phyloP scores from a whole-genome alignment of 2,113 vertebrate species.

The Microtus oregoni region DNA sequence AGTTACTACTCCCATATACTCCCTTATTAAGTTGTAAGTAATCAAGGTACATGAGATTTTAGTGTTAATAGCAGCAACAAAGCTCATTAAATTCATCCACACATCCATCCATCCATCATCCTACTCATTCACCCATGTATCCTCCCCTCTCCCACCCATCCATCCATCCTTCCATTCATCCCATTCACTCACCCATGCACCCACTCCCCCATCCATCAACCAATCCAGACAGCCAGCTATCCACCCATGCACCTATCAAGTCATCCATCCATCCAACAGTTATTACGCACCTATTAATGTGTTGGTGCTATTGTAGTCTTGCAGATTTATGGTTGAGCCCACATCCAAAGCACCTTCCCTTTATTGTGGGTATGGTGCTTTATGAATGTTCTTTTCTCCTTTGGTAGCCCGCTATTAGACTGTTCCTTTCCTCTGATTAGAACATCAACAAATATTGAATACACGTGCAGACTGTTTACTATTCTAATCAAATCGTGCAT shows the following conservation, averaged over 20 bases:
- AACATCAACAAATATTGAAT: conserved; percentile 56
- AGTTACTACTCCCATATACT: conserved; percentile 9
- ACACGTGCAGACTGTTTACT: background rate
- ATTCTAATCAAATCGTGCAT: conserved; percentile 50
- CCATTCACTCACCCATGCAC: background rate
- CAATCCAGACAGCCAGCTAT: background rate
- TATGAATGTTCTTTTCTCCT: background rate
- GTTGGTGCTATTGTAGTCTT: background rate
- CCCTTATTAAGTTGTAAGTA: conserved; percentile 47
- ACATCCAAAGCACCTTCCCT: background rate
- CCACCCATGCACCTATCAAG: background rate
- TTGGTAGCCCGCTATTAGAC: background rate
- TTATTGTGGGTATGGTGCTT: background rate
- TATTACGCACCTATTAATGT: background rate
- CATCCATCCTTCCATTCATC: background rate
- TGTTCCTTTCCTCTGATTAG: conserved; percentile 20
- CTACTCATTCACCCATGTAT: background rate
- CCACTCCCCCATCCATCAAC: background rate
- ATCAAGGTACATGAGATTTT: background rate
- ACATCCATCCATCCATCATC: background rate
- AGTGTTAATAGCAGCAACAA: background rate
- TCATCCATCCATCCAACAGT: background rate
- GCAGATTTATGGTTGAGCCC: background rate
- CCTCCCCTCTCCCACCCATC: background rate
- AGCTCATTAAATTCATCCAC: background rate